Evolutionary conservation across 64 coral and sea anemone species (phyloP).

Genomic region (Montipora cactus): DNA sequence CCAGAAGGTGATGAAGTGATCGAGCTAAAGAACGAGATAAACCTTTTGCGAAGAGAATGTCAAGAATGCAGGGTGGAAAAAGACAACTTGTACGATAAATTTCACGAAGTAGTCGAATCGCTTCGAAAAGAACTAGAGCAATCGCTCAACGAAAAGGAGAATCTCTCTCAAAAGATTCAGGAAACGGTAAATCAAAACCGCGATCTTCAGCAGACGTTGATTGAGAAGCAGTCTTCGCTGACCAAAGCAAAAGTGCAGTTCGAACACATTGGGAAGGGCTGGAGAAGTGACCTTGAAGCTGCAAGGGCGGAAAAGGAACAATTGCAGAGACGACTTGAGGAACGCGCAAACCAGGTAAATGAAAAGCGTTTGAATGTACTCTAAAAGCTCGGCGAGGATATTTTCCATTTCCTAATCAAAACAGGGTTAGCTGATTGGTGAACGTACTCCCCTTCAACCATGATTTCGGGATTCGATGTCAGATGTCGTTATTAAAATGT

Average conservation of each 20-base stretch:
- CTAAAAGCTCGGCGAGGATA: no score
- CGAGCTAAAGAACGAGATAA: conserved; percentile 81
- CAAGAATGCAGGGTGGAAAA: conserved; percentile 83
- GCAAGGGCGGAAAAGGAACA: conserved; percentile 70
- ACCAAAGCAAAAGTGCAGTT: conserved; percentile 83
- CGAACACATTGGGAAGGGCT: conserved; percentile 91
- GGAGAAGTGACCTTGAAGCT: conserved; percentile 84
- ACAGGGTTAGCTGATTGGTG: no score
- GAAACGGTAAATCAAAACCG: conserved; percentile 53
- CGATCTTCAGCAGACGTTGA: conserved; percentile 63
- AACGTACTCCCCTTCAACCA: no score
- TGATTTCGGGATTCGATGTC: no score
- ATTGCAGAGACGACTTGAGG: conserved; percentile 4
- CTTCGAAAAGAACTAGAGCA: conserved; percentile 79
- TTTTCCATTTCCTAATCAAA: no score
- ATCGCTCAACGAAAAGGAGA: conserved; percentile 65
- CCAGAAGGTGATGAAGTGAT: conserved; percentile 55
- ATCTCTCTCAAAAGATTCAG: conserved; percentile 65
- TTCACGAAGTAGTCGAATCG: conserved; percentile 70
- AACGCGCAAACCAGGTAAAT: conserved; percentile 33
- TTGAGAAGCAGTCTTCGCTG: conserved; percentile 81
- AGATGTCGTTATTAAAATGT: no score
- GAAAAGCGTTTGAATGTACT: no score
- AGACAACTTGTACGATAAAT: conserved; percentile 69
- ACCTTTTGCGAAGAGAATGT: conserved; percentile 71